These are phyloP conservation scores for Menura novaehollandiae DNA, from an alignment of 2,113 vertebrate genomes.

Conservation along the genomic window DNA sequence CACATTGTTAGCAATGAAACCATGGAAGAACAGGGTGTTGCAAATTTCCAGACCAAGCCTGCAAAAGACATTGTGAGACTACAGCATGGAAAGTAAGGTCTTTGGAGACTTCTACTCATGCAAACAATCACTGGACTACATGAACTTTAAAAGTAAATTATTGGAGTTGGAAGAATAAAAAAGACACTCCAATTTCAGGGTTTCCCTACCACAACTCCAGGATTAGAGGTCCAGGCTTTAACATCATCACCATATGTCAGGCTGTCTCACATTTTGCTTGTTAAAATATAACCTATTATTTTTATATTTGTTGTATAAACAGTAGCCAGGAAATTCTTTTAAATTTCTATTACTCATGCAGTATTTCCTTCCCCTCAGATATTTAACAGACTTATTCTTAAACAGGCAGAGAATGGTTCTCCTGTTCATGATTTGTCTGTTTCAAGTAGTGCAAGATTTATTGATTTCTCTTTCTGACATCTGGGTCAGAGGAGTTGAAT, in stretches of 20 bases:
- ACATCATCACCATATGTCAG: constrained; percentile 47
- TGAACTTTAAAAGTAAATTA: constrained; percentile 32
- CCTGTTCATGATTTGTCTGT: constrained; percentile 29
- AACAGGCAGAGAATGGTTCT: constrained; percentile 17
- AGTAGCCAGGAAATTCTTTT: constrained; percentile 62
- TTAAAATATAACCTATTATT: constrained; percentile 40
- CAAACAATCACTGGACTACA: constrained; percentile 20
- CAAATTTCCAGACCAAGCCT: constrained; percentile 39
- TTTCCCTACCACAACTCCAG: constrained; percentile 26
- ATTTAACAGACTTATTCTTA: neutral
- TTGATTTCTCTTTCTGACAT: constrained; percentile 2
- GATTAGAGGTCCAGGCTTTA: constrained; percentile 29
- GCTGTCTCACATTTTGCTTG: constrained; percentile 18
- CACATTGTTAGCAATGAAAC: neutral
- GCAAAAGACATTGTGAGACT: constrained; percentile 38
- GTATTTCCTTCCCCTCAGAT: constrained; percentile 33
- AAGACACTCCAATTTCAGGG: constrained; percentile 14
- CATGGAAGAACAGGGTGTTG: constrained; percentile 10
- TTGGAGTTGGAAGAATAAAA: constrained; percentile 50
- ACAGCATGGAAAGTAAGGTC: constrained; percentile 15
- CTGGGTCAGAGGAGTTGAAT: neutral
- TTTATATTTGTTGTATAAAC: constrained; percentile 54
- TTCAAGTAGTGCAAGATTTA: neutral
- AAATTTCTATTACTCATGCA: constrained; percentile 41
- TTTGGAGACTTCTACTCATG: constrained; percentile 46